Conservation (phyloP, 2,797 vertebrate species). For the Oreochromis grahami region DNA sequence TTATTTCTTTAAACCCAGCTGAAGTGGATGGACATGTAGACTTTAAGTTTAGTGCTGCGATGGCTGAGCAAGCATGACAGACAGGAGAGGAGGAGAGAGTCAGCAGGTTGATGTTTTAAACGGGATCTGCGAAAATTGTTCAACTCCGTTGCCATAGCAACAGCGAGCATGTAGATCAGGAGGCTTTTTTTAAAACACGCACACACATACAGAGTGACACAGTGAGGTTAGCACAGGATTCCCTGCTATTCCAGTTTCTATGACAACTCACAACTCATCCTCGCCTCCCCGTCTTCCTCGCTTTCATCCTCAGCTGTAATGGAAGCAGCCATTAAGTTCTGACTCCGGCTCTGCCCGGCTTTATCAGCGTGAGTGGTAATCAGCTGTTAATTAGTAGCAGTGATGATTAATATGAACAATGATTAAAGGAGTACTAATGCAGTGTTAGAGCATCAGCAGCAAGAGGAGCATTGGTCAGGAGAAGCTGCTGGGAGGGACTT, state of each 20-base stretch:
- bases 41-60: background rate
- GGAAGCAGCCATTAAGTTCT: conserved; percentile 29
- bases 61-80: background rate
- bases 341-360: conserved; percentile 11
- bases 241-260: conserved; percentile 72
- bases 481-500: background rate
- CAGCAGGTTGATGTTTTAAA: conserved; percentile 31
- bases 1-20: background rate
- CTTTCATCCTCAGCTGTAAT: conserved; percentile 19
- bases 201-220: conserved; percentile 40
- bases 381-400: conserved; percentile 14
- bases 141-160: conserved; percentile 59
- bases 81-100: background rate
- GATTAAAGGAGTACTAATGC: conserved; percentile 3
- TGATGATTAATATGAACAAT: conserved; percentile 13
- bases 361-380: background rate
- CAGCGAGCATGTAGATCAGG: conserved; percentile 59
- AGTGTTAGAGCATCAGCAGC: background rate
- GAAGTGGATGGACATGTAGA: background rate
- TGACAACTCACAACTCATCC: conserved; percentile 63
- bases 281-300: conserved; percentile 3
- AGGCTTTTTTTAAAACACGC: conserved; percentile 42
- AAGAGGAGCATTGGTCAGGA: background rate
- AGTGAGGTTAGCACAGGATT: conserved; percentile 70
- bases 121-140: conserved; percentile 39